These are phyloP conservation scores for Cryptomyrus ogoouensis DNA, from an alignment of 2,113 vertebrate species.

Conservation along the genomic window DNA sequence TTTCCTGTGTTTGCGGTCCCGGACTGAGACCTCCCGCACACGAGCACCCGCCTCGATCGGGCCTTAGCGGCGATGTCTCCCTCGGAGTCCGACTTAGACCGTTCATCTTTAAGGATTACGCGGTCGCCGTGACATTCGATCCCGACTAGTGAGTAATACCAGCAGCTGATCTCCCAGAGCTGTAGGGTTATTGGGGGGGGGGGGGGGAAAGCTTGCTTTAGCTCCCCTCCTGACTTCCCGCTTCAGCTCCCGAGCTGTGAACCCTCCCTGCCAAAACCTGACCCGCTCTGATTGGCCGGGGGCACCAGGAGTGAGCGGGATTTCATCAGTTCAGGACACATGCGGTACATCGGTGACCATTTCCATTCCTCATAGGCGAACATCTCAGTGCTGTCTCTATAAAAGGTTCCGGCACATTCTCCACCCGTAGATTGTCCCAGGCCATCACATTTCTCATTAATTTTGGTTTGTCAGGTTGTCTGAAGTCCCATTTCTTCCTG, in stretches of 20 bases:
- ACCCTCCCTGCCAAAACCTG: not conserved
- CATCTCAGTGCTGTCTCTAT: not conserved
- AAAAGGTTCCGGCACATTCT: not conserved
- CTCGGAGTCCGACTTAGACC: not conserved
- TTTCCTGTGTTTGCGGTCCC: not conserved
- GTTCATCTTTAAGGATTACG: slow-evolving; percentile 1
- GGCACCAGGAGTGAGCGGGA: not conserved
- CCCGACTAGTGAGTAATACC: not conserved
- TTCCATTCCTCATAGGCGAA: not conserved
- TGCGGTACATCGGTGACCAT: not conserved
- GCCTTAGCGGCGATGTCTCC: not conserved
- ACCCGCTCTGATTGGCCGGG: not conserved
- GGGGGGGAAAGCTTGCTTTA: not conserved
- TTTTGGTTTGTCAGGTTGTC: not conserved
- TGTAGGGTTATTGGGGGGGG: not conserved
- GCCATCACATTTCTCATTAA: not conserved
- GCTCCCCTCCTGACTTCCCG: not conserved
- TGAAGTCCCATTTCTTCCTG: not conserved
- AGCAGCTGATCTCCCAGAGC: slow-evolving; percentile 3
- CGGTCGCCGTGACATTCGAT: not conserved
- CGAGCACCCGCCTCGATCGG: too few relatives aligned
- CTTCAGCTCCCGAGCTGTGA: not conserved
- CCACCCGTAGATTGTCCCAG: not conserved
- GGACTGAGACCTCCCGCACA: not conserved
- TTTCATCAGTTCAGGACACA: not conserved